Evolutionary conservation across 2,113 vertebrate genomes (phyloP).

Genomic region (Albula goreensis): DNA sequence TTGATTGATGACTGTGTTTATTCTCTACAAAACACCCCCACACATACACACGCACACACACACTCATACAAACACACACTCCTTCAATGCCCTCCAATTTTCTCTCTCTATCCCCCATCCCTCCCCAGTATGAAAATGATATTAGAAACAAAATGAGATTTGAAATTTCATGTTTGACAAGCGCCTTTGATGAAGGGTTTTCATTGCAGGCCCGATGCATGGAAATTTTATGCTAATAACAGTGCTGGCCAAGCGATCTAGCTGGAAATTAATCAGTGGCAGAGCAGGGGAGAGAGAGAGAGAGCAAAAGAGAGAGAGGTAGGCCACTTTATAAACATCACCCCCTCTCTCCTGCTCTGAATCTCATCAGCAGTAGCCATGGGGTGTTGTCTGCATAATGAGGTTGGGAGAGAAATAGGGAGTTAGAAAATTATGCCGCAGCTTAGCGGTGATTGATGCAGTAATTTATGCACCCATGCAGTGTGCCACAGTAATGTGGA

Average conservation of each 20-base stretch:
- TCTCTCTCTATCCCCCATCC: not conserved
- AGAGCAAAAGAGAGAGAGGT: not conserved
- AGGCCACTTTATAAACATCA: conserved; percentile 13
- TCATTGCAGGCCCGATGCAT: conserved; percentile 38
- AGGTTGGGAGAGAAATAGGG: conserved; percentile 35
- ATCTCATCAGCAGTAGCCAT: conserved; percentile 43
- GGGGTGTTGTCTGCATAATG: conserved; percentile 41
- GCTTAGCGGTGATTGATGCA: conserved; percentile 28
- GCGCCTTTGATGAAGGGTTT: conserved; percentile 44
- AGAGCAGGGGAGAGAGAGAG: conserved; percentile 25
- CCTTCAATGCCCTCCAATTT: not conserved
- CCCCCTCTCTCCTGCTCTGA: conserved; percentile 17
- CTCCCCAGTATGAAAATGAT: conserved; percentile 37
- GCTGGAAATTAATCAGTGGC: conserved; percentile 42
- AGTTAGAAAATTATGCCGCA: conserved; percentile 27
- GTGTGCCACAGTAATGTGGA: conserved; percentile 9
- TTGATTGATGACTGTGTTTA: conserved; percentile 44
- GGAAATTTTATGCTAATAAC: conserved; percentile 46
- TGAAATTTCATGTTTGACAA: conserved; percentile 45
- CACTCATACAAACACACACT: not conserved
- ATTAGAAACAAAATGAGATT: conserved; percentile 49
- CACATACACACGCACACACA: not conserved
- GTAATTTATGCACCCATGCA: conserved; percentile 15
- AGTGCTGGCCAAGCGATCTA: conserved; percentile 37
- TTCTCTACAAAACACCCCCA: conserved; percentile 2